Conservation (phyloP, 2,888 invertebrate species). For the Drosophila sordidula region DNA sequence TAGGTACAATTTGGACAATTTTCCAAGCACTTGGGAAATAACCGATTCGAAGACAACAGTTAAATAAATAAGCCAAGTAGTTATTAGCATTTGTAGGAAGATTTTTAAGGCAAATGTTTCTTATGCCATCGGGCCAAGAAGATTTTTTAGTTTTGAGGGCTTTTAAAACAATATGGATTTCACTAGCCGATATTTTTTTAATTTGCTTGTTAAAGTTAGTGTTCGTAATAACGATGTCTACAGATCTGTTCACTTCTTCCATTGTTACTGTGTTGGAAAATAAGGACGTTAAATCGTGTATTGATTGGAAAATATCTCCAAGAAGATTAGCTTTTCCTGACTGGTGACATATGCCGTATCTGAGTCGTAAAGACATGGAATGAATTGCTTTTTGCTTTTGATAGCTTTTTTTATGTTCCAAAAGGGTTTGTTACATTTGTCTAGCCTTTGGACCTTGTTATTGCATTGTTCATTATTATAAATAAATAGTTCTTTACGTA, state of each 20-base stretch:
- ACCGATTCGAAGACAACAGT: constrained; percentile 2
- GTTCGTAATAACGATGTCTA: too few relatives aligned
- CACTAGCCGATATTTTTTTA: too few relatives aligned
- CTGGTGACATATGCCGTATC: not conserved
- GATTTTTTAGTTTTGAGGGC: constrained; percentile 7
- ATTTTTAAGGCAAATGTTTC: constrained; percentile 6
- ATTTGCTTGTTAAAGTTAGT: too few relatives aligned
- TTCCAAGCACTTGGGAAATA: constrained; percentile 9
- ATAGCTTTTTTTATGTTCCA: constrained; percentile 7
- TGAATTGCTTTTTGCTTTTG: constrained; percentile 6
- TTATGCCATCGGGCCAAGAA: constrained; percentile 13
- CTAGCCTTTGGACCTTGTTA: constrained; percentile 7
- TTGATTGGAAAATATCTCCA: constrained; percentile 3
- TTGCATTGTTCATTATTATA: constrained; percentile 10
- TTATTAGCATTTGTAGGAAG: not conserved
- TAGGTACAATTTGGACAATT: constrained; percentile 5
- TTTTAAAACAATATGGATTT: too few relatives aligned
- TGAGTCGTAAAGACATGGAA: not conserved
- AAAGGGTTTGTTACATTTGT: constrained; percentile 12
- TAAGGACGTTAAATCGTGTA: not conserved
- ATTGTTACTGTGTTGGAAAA: constrained; percentile 1
- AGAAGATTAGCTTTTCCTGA: constrained; percentile 6
- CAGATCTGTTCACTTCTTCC: not conserved
- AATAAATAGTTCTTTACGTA: too few relatives aligned
- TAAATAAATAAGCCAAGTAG: constrained; percentile 2